Conservation (phyloP, 2,113 vertebrate species). For the Cryptomyrus ogoouensis region DNA sequence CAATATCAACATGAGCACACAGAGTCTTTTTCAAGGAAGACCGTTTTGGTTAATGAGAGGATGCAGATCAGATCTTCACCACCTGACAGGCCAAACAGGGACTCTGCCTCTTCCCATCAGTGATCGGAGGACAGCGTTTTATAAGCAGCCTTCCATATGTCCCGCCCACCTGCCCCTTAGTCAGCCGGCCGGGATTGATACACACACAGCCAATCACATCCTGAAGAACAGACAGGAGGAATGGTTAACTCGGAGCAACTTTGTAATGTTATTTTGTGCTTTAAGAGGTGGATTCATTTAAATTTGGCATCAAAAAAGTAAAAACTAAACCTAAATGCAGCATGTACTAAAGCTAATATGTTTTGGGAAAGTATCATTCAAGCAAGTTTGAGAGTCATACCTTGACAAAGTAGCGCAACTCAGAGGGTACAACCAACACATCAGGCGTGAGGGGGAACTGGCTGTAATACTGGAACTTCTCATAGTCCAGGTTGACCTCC, state of each 20-base stretch:
- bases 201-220: constrained; percentile 80
- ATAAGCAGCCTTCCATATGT: constrained; percentile 75
- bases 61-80: constrained; percentile 68
- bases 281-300: neutral
- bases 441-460: constrained; percentile 72
- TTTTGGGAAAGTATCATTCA: neutral
- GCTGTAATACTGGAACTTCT: constrained; percentile 59
- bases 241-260: neutral
- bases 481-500: constrained; percentile 79
- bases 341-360: neutral
- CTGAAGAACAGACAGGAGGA: constrained; percentile 44
- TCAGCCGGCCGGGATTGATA: constrained; percentile 83
- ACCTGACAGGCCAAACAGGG: constrained; percentile 75
- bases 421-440: constrained; percentile 74
- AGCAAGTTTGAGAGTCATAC: constrained; percentile 42
- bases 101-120: constrained; percentile 43
- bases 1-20: neutral
- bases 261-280: neutral
- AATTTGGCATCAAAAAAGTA: neutral
- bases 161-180: constrained; percentile 87
- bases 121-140: neutral
- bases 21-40: neutral
- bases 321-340: neutral
- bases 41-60: neutral
- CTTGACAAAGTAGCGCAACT: constrained; percentile 87